Percentiles rank a stretch among this genome's conserved stretches.
These are phyloP conservation scores for Tyto alba DNA, from an alignment of 2,113 vertebrate genomes.

Conservation along the genomic window DNA sequence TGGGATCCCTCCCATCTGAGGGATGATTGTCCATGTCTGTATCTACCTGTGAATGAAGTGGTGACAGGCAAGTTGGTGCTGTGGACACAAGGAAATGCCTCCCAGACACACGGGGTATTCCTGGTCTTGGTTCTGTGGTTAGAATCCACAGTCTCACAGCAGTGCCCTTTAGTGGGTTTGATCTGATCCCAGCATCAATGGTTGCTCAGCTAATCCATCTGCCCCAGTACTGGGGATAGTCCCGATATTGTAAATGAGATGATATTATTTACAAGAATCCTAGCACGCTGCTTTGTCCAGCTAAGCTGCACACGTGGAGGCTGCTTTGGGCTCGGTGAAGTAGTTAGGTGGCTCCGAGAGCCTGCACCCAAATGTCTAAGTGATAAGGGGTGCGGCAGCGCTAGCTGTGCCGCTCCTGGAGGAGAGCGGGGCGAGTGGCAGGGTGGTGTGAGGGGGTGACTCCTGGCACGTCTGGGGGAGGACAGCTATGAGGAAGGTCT, in stretches of 20 bases:
- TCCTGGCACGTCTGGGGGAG: background rate
- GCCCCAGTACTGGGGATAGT: background rate
- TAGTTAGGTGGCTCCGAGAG: background rate
- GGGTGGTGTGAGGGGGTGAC: too few species aligned
- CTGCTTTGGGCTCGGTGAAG: background rate
- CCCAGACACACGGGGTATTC: fast-evolving
- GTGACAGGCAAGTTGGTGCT: background rate
- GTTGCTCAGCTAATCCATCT: background rate
- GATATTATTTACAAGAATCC: background rate
- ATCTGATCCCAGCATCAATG: background rate
- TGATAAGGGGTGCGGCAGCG: fast-evolving
- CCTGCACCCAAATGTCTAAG: background rate
- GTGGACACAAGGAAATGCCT: background rate
- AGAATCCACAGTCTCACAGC: background rate
- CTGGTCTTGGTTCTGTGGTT: background rate
- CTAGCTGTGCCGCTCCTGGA: background rate
- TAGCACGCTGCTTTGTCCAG: background rate
- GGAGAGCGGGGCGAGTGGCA: too few species aligned
- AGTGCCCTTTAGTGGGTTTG: background rate
- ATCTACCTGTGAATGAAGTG: background rate
- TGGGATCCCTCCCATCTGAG: background rate
- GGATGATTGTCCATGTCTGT: background rate
- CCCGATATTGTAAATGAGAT: background rate
- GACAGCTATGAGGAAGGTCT: background rate
- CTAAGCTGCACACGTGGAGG: background rate